phyloP scores from a whole-genome alignment of 2,113 vertebrate species.

The Paradisaea rubra region DNA sequence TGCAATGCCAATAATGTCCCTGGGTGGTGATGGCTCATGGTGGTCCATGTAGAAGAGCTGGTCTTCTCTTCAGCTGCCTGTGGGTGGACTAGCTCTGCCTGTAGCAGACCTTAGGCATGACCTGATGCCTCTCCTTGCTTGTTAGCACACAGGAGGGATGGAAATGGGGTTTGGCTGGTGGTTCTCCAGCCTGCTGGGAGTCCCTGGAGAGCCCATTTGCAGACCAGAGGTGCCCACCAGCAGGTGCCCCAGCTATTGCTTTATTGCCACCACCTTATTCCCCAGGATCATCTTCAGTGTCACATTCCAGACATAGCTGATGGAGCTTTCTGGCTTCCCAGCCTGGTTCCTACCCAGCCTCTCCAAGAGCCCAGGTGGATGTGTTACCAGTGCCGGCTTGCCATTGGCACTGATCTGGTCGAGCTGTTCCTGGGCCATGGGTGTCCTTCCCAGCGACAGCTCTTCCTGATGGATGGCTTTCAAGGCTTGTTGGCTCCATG shows the following conservation, averaged over 20 bases:
- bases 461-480: slow-evolving; percentile 1
- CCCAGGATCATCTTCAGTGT: not conserved
- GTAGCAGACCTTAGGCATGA: not conserved
- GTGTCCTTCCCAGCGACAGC: not conserved
- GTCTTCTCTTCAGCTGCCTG: not conserved
- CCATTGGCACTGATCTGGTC: fast-evolving
- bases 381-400: not conserved
- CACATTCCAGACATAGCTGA: fast-evolving
- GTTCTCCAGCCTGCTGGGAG: not conserved
- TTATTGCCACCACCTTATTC: not conserved
- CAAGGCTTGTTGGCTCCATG: fast-evolving
- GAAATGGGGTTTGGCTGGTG: not conserved
- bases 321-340: not conserved
- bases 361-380: not conserved
- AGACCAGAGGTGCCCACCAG: not conserved
- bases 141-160: not conserved
- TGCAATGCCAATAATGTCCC: no score
- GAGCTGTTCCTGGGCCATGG: not conserved
- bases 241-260: not conserved
- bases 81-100: not conserved
- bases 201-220: not conserved
- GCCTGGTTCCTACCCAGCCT: not conserved
- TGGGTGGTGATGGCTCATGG: not conserved
- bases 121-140: not conserved
- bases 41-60: not conserved